Evolutionary conservation across 2,888 invertebrate species (phyloP).

Genomic region (Tachina grossa): DNA sequence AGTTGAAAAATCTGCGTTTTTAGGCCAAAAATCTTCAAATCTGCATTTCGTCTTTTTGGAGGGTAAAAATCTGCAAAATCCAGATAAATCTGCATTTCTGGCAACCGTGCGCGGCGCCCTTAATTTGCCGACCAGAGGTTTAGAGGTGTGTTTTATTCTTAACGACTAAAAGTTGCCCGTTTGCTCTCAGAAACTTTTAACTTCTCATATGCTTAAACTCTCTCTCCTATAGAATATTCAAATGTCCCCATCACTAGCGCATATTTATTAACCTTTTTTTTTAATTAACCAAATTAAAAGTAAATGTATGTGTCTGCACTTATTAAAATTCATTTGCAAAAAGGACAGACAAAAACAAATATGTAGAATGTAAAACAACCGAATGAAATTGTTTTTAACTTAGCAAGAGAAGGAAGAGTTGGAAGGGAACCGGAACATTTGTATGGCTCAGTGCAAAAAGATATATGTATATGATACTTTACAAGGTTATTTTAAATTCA

Average conservation of each 20-base stretch:
- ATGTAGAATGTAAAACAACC: background rate
- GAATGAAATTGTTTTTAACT: conserved; percentile 59
- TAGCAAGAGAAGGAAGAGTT: conserved; percentile 17
- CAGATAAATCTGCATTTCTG: too few relatives aligned
- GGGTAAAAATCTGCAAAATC: too few relatives aligned
- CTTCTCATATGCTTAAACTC: background rate
- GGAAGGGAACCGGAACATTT: background rate
- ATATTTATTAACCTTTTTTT: conserved; percentile 30
- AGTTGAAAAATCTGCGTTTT: too few relatives aligned
- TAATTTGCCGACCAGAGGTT: too few relatives aligned
- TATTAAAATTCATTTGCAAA: conserved; percentile 66
- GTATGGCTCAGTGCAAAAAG: background rate
- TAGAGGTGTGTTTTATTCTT: too few relatives aligned
- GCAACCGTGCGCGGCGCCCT: too few relatives aligned
- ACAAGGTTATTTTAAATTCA: conserved; percentile 71
- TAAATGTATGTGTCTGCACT: conserved; percentile 55
- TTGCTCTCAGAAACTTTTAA: too few relatives aligned
- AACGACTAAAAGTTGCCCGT: too few relatives aligned
- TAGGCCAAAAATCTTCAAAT: too few relatives aligned
- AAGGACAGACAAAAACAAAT: background rate
- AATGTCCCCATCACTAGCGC: background rate
- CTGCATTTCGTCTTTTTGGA: too few relatives aligned
- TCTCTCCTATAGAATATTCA: background rate
- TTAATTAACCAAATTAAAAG: conserved; percentile 66
- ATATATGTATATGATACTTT: conserved; percentile 40